Evolutionary conservation across 2,113 vertebrate species (phyloP).

Genomic region (Elephantulus edwardii): DNA sequence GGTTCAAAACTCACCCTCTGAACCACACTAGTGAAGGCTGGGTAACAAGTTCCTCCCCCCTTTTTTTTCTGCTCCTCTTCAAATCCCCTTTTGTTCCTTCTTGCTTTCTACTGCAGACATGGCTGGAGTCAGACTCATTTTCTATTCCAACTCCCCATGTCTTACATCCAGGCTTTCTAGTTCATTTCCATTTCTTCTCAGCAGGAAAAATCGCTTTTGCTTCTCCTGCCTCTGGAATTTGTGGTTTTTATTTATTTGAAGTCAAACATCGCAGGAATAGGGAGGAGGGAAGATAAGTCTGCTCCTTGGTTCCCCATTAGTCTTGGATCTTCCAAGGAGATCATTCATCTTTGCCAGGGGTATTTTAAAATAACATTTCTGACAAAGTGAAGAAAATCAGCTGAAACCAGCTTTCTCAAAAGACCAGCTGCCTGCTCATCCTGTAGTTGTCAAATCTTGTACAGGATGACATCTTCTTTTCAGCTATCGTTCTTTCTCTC

Average conservation of each 20-base stretch:
- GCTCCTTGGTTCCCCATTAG: neutral
- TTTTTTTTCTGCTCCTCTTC: neutral
- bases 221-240: constrained; percentile 11
- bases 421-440: neutral
- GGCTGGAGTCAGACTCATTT: neutral
- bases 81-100: neutral
- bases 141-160: neutral
- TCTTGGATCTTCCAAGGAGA: neutral
- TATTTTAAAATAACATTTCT: neutral
- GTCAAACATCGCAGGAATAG: constrained; percentile 25
- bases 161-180: neutral
- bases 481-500: constrained; percentile 22
- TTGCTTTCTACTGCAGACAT: neutral
- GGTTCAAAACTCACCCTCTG: no score
- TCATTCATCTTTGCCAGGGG: constrained; percentile 49
- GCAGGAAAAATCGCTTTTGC: constrained; percentile 41
- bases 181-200: constrained; percentile 63
- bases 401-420: constrained; percentile 20
- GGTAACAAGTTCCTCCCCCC: neutral
- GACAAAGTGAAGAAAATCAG: constrained; percentile 22
- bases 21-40: no score
- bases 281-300: neutral
- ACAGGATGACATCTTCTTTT: neutral
- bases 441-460: constrained; percentile 22
- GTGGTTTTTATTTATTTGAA: constrained; percentile 61